These are phyloP conservation scores for Triplophysa rosa DNA, from an alignment of 2,113 vertebrate genomes.

Conservation along the genomic window DNA sequence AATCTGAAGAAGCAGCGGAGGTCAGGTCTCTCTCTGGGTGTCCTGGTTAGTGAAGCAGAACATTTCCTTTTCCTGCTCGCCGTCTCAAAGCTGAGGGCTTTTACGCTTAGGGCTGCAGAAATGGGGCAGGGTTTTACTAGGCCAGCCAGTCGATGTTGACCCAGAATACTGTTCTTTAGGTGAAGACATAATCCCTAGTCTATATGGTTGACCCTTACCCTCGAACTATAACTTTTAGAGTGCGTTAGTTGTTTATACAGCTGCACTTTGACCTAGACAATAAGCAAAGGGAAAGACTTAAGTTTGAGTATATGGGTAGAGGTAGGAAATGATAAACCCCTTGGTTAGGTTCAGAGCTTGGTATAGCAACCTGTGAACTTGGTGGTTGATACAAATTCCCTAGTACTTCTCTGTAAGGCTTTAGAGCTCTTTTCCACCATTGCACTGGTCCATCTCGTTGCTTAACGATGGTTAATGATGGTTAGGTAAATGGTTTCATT, in stretches of 20 bases:
- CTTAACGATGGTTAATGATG: too few species aligned
- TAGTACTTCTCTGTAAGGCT: not conserved
- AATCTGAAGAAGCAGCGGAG: constrained; percentile 1
- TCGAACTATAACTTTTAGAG: not conserved
- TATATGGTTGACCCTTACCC: not conserved
- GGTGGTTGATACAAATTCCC: not conserved
- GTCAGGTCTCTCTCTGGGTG: constrained; percentile 28
- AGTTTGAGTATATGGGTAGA: too few species aligned
- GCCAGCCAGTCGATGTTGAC: not conserved
- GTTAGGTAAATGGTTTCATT: too few species aligned
- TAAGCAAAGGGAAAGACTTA: not conserved
- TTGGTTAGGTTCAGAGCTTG: not conserved
- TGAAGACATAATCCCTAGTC: not conserved
- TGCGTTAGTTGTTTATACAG: not conserved
- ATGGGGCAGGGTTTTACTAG: constrained; percentile 43
- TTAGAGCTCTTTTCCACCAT: not conserved
- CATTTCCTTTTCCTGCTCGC: constrained; percentile 17
- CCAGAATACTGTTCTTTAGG: constrained; percentile 27
- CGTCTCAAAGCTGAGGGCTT: constrained; percentile 7
- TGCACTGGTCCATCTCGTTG: too few species aligned
- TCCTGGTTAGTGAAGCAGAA: constrained; percentile 43
- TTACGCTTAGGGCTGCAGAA: constrained; percentile 37
- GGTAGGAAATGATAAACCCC: not conserved
- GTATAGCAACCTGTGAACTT: not conserved
- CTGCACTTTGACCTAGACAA: not conserved